Base-by-base conservation (phyloP, 2,113 vertebrate genomes). In the Megalops atlanticus region DNA sequence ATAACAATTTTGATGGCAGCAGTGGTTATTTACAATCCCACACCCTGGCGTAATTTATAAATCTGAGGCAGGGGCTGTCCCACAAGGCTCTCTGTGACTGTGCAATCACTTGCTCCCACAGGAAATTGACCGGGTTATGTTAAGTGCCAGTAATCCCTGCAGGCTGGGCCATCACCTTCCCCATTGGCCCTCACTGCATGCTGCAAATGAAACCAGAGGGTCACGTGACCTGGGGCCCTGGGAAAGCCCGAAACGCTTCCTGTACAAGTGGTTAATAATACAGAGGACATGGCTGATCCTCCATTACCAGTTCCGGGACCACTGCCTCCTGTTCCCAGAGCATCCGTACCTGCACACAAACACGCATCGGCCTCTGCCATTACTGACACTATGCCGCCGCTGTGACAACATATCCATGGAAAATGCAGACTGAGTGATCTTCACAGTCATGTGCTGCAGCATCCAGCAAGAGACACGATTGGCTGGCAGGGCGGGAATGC, bases 201-300 rank as follows among this genome's bases (percentile, higher is more conserved):
- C 31, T 15, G 38, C 52, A 14, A 24, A 10, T 24, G 18, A 41
- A 41, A 31, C 33, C 24, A 68, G 35, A 72, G 54, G 58, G 76
- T 87, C 72, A 83, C 43, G 70, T 78, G 54, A 68, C 64, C 73
- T 7, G 58, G 80, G 72, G 81, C 77, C 81, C 54, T 86, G 85
- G 78, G 89, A 88, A 89, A 84, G 72, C n/a, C 45, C 41, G 78
- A 90, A 82, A 47, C 35, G 54, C 76, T 86, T 88, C 58, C 72
- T 84, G 82, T 82, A 79, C 41, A 85, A 14, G 49, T 47, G 16
- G 38, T 35, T 39, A 75, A 74, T 73, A 84, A 36, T 54, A 47
- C 27, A 71, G 18, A 54, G 77, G 69, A 54, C 43, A n/a, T 5
- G 39, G 45, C 75, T n/a, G n/a, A n/a, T n/a, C n/a, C n/a, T n/a